Percentiles rank a stretch among this genome's conserved stretches.
phyloP scores from a whole-genome alignment of 2,113 vertebrate genomes.

The Monarcha castaneiventris region DNA sequence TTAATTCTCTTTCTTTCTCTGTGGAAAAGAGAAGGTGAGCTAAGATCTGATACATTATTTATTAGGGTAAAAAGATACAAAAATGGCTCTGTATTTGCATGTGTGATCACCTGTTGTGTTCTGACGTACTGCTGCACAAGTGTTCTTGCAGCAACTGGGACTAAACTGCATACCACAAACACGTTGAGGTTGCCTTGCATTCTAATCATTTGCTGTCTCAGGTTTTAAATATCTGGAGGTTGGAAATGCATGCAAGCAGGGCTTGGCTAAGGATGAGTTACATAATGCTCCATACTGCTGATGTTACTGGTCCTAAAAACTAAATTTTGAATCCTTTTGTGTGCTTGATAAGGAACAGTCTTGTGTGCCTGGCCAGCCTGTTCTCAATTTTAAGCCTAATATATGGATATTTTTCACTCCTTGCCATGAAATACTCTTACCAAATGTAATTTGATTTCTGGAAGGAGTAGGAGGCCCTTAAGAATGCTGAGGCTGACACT shows the following conservation, averaged over 20 bases:
- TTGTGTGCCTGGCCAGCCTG: background rate
- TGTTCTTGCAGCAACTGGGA: background rate
- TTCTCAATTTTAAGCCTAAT: background rate
- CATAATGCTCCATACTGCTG: background rate
- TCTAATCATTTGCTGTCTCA: background rate
- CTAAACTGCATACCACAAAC: background rate
- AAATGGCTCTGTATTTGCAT: background rate
- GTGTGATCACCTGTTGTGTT: background rate
- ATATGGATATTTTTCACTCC: background rate
- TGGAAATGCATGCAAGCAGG: background rate
- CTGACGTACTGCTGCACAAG: background rate
- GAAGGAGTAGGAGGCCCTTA: background rate
- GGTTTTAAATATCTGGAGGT: background rate
- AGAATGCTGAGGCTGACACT: background rate
- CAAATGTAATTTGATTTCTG: background rate
- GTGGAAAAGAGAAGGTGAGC: background rate
- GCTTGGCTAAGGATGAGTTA: background rate
- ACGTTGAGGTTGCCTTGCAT: background rate
- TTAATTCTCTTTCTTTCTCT: background rate
- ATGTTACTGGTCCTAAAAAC: background rate
- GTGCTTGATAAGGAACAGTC: background rate
- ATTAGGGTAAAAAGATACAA: background rate
- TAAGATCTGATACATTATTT: background rate
- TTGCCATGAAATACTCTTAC: background rate
- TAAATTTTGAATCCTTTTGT: background rate